Percentiles rank a stretch among this genome's conserved stretches.
Evolutionary conservation across 2,113 vertebrate species (phyloP).

Genomic region (Rhinichthys klamathensis): DNA sequence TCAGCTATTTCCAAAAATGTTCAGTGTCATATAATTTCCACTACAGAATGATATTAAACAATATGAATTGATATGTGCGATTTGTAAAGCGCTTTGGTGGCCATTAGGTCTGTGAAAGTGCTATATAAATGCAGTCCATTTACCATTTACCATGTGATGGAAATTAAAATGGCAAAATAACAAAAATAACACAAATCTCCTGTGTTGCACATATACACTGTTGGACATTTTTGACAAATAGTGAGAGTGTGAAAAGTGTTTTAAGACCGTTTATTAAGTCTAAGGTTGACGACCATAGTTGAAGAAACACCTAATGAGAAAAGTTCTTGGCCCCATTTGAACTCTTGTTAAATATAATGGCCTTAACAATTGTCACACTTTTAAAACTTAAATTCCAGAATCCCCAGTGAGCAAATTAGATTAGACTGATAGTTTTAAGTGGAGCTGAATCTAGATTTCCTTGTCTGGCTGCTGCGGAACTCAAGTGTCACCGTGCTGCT

Average conservation of each 20-base stretch:
- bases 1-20: background rate
- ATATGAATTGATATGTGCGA: background rate
- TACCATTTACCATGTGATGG: no score
- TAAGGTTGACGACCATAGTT: background rate
- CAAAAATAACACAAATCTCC: background rate
- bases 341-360: constrained; percentile 4
- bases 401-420: background rate
- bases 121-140: no score
- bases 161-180: background rate
- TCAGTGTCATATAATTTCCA: background rate
- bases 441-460: constrained; percentile 28
- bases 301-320: background rate
- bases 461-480: constrained; percentile 25
- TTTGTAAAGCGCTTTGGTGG: no score
- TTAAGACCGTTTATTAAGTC: background rate
- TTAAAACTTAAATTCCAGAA: background rate
- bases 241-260: background rate
- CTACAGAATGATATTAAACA: background rate
- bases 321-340: background rate
- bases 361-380: background rate
- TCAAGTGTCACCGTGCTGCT: constrained; percentile 33
- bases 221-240: background rate
- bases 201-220: background rate
- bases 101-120: no score
- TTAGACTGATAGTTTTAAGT: constrained; percentile 9